phyloP scores from a whole-genome alignment of 2,113 vertebrate species.

The Tachuris rubrigastra region DNA sequence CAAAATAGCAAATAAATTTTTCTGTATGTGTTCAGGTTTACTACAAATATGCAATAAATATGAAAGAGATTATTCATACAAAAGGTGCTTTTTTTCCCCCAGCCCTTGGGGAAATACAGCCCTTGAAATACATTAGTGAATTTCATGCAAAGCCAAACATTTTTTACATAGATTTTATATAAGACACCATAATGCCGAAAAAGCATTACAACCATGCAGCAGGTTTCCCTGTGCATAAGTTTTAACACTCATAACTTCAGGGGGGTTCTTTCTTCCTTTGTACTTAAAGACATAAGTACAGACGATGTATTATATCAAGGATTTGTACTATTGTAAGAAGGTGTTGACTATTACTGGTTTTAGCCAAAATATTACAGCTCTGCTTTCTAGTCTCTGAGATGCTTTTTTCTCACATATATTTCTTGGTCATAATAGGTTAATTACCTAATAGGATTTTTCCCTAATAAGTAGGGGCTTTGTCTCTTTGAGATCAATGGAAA shows the following conservation, averaged over 20 bases:
- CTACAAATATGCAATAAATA: neutral
- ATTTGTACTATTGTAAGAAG: neutral
- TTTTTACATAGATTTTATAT: neutral
- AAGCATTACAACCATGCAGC: neutral
- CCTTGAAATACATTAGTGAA: neutral
- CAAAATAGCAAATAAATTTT: neutral
- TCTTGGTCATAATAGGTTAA: neutral
- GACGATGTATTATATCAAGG: neutral
- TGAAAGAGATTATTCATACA: neutral
- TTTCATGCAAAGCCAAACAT: neutral
- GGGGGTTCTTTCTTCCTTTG: neutral
- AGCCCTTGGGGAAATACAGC: neutral
- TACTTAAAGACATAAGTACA: neutral
- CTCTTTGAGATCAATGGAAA: neutral
- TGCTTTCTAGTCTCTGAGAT: neutral
- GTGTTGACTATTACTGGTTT: neutral
- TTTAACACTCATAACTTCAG: neutral
- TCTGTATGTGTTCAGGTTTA: neutral
- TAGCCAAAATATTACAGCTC: neutral
- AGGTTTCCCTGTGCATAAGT: neutral
- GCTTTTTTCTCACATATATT: neutral
- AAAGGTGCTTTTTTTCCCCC: neutral
- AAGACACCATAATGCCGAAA: neutral
- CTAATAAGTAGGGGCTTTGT: neutral
- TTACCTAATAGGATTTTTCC: neutral